A percentile compares a stretch with the other conserved stretches of the same genome.
Evolutionary conservation across 2,113 vertebrate species (phyloP).

Genomic region (Chloropsis hardwickii): DNA sequence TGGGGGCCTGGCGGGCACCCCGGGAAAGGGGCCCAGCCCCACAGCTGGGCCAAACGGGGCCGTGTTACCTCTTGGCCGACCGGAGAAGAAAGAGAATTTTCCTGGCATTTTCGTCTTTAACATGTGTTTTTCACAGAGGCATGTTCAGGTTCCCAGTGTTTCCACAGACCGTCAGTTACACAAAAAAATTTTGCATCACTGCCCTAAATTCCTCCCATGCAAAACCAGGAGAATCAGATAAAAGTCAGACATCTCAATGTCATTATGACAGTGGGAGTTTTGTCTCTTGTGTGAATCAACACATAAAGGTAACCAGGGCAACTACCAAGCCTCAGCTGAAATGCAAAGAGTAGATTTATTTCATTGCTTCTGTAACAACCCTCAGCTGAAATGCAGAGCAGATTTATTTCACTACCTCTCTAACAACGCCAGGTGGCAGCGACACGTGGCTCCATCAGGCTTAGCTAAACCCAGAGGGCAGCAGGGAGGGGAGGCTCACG

Average conservation of each 20-base stretch:
- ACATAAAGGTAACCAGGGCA: background rate
- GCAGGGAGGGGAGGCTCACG: background rate
- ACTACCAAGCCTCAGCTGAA: background rate
- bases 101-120: no score
- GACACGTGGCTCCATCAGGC: background rate
- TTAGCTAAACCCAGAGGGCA: background rate
- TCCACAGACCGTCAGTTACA: no score
- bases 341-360: background rate
- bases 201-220: no score
- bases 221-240: no score
- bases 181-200: no score
- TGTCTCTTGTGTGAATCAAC: background rate
- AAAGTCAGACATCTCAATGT: background rate
- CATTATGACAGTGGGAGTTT: background rate
- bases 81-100: no score
- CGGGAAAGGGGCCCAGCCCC: no score
- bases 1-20: no score
- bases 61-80: no score
- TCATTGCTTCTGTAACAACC: background rate
- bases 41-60: no score
- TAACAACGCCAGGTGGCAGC: background rate
- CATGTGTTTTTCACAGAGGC: no score
- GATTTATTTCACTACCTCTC: background rate
- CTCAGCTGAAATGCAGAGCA: background rate
- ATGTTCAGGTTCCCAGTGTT: no score